Base-by-base conservation (phyloP, 2,113 vertebrate species). In the Nansenia antarctica region DNA sequence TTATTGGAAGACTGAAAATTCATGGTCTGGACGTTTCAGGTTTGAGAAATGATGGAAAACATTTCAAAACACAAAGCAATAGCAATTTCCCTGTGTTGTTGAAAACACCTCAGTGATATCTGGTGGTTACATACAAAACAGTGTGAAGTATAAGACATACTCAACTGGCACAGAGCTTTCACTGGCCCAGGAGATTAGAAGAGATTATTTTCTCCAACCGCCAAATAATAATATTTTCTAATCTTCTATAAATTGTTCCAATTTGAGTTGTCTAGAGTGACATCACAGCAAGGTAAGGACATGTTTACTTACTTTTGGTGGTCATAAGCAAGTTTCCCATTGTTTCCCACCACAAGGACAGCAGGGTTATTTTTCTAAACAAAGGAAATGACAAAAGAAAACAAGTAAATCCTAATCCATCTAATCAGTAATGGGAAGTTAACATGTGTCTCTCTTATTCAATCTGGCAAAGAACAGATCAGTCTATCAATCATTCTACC, bases 311-410 rank as follows among this genome's bases (percentile, higher is more conserved):
- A 99, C 97, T 98, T 97, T 78, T 96, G 95, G 83, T 99, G 97
- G 80, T 99, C 96, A 76, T 96, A 99, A 80, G 92, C 80, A 78
- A 97, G 92, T 57, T 94, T 91, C 37, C 97, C 97, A 73, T 98
- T 96, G 91, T 99, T 99, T 80, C 96, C 96, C 73, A 99, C 90
- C 58, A 98, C 59, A 18, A 99, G 9, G 69, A 99, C 86, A 34
- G 90, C 91, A 3, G 98, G 98, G 87, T 99, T 99, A 84, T 99
- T 99, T 95, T 98, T 98, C 98, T 99, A 82, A 87, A 85, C 69
- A 47, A 86, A 72, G n/a, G n/a, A n/a, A n/a, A n/a, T 85, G 68
- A 59, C 34, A 39, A 65, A 68, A 76, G 42, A 76, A 37, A 78
- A 69, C 39, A 66, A 31, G n/a, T 74, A 80, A 78, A 88, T 80